Conservation (phyloP, 2,888 invertebrate genomes). For the Escarpia spicata region DNA sequence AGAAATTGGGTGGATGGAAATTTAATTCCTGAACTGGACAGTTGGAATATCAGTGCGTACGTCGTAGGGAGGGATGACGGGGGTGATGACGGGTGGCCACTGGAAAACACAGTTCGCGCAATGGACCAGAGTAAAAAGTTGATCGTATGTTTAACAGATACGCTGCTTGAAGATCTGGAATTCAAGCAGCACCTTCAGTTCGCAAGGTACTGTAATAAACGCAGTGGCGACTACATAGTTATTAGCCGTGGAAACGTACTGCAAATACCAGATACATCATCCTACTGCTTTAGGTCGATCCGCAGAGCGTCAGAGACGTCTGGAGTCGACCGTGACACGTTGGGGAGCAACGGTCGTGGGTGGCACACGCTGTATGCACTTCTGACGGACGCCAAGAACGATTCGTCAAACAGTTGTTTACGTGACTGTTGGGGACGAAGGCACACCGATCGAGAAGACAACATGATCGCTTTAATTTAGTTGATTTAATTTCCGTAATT, state of each 20-base stretch:
- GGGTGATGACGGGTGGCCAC: not conserved
- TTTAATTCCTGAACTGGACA: not conserved
- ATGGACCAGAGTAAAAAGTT: not conserved
- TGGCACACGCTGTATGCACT: not conserved
- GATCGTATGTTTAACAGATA: not conserved
- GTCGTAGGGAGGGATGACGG: not conserved
- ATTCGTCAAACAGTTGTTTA: not conserved
- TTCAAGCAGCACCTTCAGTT: not conserved
- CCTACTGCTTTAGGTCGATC: not conserved
- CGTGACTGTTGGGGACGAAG: not conserved
- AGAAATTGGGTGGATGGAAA: not conserved
- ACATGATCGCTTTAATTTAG: not conserved
- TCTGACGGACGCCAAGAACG: not conserved
- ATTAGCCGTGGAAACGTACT: not conserved
- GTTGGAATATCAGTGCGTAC: not conserved
- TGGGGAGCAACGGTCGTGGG: not conserved
- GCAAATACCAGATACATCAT: not conserved
- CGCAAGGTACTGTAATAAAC: not conserved
- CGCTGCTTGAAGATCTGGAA: not conserved
- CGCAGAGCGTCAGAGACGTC: not conserved
- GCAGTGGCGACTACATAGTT: not conserved
- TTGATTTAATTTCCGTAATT: too few species aligned
- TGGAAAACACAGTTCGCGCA: conserved; percentile 13
- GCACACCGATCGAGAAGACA: not conserved
- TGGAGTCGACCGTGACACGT: not conserved